Conservation (phyloP, 2,888 invertebrate genomes). For the Archips xylosteana region DNA sequence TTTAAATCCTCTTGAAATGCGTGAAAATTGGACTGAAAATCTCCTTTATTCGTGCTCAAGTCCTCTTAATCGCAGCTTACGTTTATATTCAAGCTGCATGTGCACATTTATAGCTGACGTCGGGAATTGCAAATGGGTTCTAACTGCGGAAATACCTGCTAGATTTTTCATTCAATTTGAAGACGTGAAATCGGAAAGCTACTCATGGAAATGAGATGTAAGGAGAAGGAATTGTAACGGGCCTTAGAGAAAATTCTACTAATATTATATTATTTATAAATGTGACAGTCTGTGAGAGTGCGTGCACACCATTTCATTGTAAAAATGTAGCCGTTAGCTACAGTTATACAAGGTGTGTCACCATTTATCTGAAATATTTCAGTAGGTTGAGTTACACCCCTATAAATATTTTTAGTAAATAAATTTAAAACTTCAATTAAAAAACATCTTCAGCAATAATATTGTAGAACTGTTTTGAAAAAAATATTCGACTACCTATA, state of each 20-base stretch:
- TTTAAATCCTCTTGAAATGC: neutral
- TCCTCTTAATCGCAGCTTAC: neutral
- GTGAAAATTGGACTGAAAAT: neutral
- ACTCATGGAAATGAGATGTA: neutral
- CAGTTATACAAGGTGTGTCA: no score
- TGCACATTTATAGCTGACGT: slow-evolving; percentile 3
- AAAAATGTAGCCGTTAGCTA: neutral
- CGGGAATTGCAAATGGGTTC: neutral
- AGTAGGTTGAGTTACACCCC: no score
- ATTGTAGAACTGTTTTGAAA: no score
- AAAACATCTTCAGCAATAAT: no score
- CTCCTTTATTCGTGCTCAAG: neutral
- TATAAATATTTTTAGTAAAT: no score
- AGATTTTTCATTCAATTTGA: neutral
- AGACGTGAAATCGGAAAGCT: neutral
- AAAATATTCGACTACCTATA: no score
- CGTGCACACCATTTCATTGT: neutral
- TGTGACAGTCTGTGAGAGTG: no score
- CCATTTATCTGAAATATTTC: no score
- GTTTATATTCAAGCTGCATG: neutral
- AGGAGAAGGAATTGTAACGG: no score
- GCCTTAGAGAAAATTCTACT: no score
- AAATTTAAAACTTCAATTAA: no score
- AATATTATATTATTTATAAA: no score
- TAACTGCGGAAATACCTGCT: neutral